phyloP scores from a whole-genome alignment of 1,140 invertebrate genomes.

The Neodiprion lecontei region DNA sequence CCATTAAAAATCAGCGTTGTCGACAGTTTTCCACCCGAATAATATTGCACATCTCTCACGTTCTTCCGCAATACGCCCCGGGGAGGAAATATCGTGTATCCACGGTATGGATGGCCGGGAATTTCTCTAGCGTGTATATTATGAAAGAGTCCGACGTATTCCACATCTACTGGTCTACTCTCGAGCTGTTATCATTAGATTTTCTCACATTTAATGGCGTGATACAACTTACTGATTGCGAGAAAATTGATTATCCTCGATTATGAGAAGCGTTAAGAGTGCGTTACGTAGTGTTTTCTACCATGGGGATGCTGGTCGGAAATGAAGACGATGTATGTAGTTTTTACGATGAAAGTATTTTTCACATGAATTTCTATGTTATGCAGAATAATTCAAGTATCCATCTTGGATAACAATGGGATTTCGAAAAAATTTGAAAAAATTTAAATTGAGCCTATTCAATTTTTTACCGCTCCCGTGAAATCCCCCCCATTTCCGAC shows the following conservation, averaged over 20 bases:
- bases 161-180: slow-evolving; percentile 64
- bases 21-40: slow-evolving; percentile 68
- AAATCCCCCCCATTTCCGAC: too few species aligned
- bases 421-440: too few species aligned
- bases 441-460: too few species aligned
- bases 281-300: slow-evolving; percentile 29
- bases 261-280: too few species aligned
- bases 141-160: slow-evolving; percentile 64
- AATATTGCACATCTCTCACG: slow-evolving; percentile 64
- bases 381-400: too few species aligned
- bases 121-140: slow-evolving; percentile 64
- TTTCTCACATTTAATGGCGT: background rate
- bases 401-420: too few species aligned
- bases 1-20: slow-evolving; percentile 91
- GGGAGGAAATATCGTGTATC: slow-evolving; percentile 61
- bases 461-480: too few species aligned
- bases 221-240: too few species aligned
- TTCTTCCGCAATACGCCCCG: slow-evolving; percentile 49
- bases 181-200: slow-evolving; percentile 33
- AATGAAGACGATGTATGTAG: too few species aligned
- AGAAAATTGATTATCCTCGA: background rate
- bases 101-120: slow-evolving; percentile 67
- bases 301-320: slow-evolving; percentile 22
- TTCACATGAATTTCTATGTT: too few species aligned
- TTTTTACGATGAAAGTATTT: too few species aligned